Base-by-base conservation (phyloP, 2,113 vertebrate species). In the Heterotis niloticus region DNA sequence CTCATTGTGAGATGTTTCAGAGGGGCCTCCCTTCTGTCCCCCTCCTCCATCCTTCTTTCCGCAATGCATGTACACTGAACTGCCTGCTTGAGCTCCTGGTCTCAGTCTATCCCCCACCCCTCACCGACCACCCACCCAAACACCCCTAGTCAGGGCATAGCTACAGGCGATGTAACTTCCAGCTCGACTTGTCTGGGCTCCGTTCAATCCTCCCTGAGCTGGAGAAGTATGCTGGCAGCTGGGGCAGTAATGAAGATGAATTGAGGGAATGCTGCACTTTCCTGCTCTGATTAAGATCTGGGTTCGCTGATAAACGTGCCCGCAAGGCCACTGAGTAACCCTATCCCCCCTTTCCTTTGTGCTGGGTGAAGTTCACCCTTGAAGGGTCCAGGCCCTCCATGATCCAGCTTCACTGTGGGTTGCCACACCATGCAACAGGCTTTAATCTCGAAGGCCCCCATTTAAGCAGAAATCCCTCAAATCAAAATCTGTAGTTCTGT, bases 261-360 rank as follows among this genome's bases (percentile, higher is more conserved):
- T 85, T 86, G 80, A 34, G 79, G 80, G 78, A 85, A 82, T 76
- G 54, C 51, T 52, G 85, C 82, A 88, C 87, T 86, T 86, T 90
- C 85, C 82, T 82, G 82, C 86, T 83, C 81, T 89, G 90, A 91
- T 91, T 90, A 90, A 85, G 87, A 91, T 93, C 89, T 87, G 66
- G 56, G n/a, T 59, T 86, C 34, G 84, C 84, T 88, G 87, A 91
- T 91, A 88, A 90, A 90, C 84, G 87, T 86, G 86, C 85, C 90
- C 51, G 70, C 79, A 54, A 85, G 89, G 84, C 85, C 82, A 87
- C 77, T 68, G 62, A 83, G 89, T 89, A 89, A 92, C 87, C 78
- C 78, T 81, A 90, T 82, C 86, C 85, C 82, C 62, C 82, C 79
- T 84, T 75, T 79, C 82, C 84, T 54, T 20, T 20, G 14, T 34